Evolutionary conservation across 1,140 invertebrate genomes (phyloP).

Genomic region (Zaprionus inermis): DNA sequence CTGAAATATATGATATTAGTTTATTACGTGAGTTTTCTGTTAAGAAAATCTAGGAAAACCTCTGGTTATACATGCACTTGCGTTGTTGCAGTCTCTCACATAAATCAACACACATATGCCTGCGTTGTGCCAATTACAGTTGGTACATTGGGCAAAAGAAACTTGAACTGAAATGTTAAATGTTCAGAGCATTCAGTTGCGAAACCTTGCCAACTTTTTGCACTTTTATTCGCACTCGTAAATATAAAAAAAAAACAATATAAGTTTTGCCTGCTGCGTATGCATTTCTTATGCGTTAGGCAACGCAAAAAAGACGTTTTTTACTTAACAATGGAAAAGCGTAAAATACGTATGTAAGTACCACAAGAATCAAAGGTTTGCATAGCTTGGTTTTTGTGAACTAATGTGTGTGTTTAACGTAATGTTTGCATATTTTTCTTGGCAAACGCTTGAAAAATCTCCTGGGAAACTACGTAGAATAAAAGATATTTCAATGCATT

Average conservation of each 20-base stretch:
- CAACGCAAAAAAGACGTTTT: slow-evolving; percentile 41
- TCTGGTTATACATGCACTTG: too few relatives aligned
- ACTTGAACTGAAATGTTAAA: slow-evolving; percentile 51
- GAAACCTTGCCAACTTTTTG: slow-evolving; percentile 38
- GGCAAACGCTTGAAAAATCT: too few relatives aligned
- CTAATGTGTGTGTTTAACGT: slow-evolving; percentile 58
- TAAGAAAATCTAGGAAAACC: too few relatives aligned
- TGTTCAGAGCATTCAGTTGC: slow-evolving; percentile 34
- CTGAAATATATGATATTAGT: not conserved
- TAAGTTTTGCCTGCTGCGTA: slow-evolving; percentile 43
- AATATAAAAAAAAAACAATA: slow-evolving; percentile 42
- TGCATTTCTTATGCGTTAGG: slow-evolving; percentile 60
- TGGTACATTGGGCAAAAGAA: not conserved
- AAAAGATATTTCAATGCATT: too few relatives aligned
- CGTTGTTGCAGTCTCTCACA: not conserved
- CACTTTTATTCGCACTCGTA: not conserved
- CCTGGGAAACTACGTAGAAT: too few relatives aligned
- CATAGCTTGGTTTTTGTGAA: slow-evolving; percentile 39
- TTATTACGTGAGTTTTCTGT: too few relatives aligned
- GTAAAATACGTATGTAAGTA: slow-evolving; percentile 71
- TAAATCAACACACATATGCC: not conserved
- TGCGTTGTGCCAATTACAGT: slow-evolving; percentile 2
- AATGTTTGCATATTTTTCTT: slow-evolving; percentile 44
- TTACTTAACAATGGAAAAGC: slow-evolving; percentile 66
- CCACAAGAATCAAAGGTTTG: slow-evolving; percentile 25